Evolutionary conservation across 2,797 vertebrate genomes (phyloP).

Genomic region (Pangasius krempfi): DNA sequence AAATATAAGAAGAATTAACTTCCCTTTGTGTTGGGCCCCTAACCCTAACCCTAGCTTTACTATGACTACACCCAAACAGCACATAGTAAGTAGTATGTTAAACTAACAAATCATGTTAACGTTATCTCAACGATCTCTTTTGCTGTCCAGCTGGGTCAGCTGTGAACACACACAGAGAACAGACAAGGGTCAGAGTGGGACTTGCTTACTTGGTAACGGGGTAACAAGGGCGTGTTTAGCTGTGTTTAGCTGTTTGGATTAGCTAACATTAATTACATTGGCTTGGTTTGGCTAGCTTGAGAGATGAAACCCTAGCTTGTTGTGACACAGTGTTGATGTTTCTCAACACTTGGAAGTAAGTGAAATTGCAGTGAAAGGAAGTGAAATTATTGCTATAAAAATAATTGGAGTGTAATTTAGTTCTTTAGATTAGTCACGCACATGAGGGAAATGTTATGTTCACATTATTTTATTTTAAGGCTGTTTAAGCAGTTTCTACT

Average conservation of each 20-base stretch:
- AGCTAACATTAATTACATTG: neutral
- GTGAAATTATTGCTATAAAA: neutral
- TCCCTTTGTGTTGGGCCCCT: neutral
- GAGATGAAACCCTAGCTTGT: neutral
- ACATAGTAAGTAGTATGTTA: neutral
- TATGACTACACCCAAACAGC: neutral
- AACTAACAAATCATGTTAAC: neutral
- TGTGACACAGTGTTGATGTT: neutral
- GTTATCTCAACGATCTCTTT: neutral
- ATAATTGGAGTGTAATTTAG: neutral
- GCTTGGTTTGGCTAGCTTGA: neutral
- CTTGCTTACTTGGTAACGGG: neutral
- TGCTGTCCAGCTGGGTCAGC: neutral
- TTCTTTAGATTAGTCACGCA: neutral
- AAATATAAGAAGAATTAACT: neutral
- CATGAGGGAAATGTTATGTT: too few relatives aligned
- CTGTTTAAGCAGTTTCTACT: too few relatives aligned
- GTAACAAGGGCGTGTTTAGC: too few relatives aligned
- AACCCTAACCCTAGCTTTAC: too few relatives aligned
- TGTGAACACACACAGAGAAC: neutral
- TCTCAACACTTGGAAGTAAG: neutral
- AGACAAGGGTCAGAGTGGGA: neutral
- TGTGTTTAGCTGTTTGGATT: neutral
- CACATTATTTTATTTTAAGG: too few relatives aligned
- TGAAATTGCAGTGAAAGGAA: neutral